A percentile compares a stretch with the other conserved stretches of the same genome.
These are phyloP conservation scores for Nestor notabilis DNA, from an alignment of 2,113 vertebrate genomes.

Conservation along the genomic window DNA sequence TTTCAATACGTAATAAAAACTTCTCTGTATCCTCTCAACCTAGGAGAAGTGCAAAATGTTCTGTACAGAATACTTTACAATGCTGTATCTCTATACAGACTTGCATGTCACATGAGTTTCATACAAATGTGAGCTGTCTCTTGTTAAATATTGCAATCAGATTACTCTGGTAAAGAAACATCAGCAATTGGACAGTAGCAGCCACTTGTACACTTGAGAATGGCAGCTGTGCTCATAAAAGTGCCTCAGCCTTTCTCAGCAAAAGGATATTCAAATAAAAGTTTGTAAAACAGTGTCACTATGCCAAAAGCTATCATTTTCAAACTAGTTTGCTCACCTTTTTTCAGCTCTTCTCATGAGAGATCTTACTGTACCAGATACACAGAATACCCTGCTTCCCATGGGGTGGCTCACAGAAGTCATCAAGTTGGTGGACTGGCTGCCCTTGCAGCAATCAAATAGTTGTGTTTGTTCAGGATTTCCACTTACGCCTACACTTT, in stretches of 20 bases:
- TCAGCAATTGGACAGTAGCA: background rate
- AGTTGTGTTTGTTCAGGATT: constrained; percentile 39
- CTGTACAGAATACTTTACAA: background rate
- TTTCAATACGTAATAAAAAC: constrained; percentile 15
- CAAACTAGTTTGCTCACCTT: constrained; percentile 18
- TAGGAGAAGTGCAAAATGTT: background rate
- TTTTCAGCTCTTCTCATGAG: background rate
- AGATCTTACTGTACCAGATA: background rate
- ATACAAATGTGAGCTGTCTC: background rate
- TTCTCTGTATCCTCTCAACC: background rate
- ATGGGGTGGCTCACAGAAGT: background rate
- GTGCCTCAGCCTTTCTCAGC: background rate
- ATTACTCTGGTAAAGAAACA: constrained; percentile 11
- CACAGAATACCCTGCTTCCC: constrained; percentile 20
- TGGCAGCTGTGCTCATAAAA: constrained; percentile 30
- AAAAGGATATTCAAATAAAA: constrained; percentile 3
- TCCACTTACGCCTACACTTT: background rate
- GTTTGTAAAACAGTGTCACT: background rate
- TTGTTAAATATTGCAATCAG: background rate
- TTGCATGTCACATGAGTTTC: background rate
- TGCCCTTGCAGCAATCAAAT: background rate
- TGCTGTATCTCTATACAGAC: background rate
- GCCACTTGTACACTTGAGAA: background rate
- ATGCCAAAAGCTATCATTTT: constrained; percentile 2
- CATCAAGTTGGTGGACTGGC: background rate